Evolutionary conservation across 2,888 invertebrate species (phyloP).

Genomic region (Pegoplata infirma): DNA sequence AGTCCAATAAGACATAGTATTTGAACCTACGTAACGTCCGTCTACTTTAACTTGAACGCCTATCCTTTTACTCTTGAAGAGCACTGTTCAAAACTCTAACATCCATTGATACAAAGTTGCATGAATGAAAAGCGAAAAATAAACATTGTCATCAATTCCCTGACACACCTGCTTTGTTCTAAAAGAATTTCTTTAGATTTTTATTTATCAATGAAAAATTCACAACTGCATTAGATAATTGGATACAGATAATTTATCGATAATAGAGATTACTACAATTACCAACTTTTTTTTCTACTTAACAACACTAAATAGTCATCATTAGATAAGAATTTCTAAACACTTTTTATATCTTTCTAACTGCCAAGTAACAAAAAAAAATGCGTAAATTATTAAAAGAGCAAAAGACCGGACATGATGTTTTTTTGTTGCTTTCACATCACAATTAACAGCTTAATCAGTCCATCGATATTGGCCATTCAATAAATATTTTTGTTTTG

Average conservation of each 20-base stretch:
- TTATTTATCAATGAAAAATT: slow-evolving; percentile 34
- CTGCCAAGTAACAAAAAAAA: background rate
- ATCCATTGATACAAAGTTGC: no score
- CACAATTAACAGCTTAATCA: slow-evolving; percentile 47
- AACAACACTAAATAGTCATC: slow-evolving; percentile 9
- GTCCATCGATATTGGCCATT: slow-evolving; percentile 25
- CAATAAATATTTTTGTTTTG: slow-evolving; percentile 4
- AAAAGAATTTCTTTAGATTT: no score
- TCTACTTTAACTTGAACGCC: no score
- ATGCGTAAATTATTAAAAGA: background rate
- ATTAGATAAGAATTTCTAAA: background rate
- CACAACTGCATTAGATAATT: slow-evolving; percentile 12
- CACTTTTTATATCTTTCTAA: background rate
- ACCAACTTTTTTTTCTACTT: background rate
- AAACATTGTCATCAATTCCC: slow-evolving; percentile 13
- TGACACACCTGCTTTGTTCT: slow-evolving; percentile 18
- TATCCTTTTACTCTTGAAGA: no score
- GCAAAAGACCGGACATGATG: slow-evolving; percentile 17
- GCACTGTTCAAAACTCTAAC: no score
- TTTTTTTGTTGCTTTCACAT: slow-evolving; percentile 22
- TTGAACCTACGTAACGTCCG: no score
- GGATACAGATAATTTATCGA: slow-evolving; percentile 29
- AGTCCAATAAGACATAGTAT: no score
- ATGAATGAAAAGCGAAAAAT: background rate
- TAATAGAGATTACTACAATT: background rate